Percentiles rank a stretch among this genome's conserved stretches.
phyloP scores from a whole-genome alignment of 2,888 invertebrate species.

The Lochmaea crataegi region DNA sequence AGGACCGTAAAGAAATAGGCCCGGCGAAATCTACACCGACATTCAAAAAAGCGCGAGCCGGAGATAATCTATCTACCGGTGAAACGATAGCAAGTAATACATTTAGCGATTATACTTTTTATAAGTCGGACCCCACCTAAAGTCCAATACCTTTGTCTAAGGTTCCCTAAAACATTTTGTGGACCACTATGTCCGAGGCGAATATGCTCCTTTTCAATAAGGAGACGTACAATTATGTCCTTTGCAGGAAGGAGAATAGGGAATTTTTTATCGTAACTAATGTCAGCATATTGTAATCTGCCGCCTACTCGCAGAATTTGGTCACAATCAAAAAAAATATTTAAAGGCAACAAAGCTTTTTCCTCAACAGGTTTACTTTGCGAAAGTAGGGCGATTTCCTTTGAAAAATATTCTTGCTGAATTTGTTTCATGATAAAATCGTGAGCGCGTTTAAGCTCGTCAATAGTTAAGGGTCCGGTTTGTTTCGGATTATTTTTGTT shows the following conservation, averaged over 20 bases:
- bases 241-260: background rate
- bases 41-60: background rate
- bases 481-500: background rate
- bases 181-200: background rate
- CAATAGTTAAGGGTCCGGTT: background rate
- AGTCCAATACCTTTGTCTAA: background rate
- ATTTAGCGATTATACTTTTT: too few species aligned
- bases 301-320: background rate
- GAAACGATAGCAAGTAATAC: background rate
- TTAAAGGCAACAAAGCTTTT: background rate
- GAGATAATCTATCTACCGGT: background rate
- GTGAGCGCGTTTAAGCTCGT: background rate
- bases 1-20: background rate
- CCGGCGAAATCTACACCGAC: background rate
- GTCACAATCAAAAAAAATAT: conserved; percentile 5
- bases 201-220: background rate
- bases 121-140: background rate
- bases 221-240: background rate
- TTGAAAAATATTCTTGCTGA: background rate
- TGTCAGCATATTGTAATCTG: background rate
- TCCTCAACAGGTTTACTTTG: background rate
- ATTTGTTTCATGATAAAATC: conserved; percentile 3
- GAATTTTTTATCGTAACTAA: background rate
- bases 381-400: background rate
- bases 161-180: background rate